Conservation (phyloP, 2,113 vertebrate genomes). For the Diadophis punctatus region DNA sequence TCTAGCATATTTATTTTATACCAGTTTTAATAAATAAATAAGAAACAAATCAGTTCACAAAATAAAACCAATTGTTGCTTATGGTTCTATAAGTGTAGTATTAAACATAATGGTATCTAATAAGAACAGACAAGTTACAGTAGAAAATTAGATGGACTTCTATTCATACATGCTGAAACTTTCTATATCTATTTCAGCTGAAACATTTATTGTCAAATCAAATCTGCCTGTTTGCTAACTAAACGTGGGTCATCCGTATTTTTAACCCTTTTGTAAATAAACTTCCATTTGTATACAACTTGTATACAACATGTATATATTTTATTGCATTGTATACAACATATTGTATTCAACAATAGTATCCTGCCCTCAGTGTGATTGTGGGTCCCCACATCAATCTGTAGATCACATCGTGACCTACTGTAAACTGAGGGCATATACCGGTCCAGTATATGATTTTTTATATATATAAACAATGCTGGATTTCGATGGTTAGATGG, state of each 20-base stretch:
- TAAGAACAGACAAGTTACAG: not conserved
- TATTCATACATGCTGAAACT: constrained; percentile 38
- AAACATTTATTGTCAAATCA: constrained; percentile 54
- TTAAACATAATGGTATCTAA: not conserved
- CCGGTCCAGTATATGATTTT: too few relatives aligned
- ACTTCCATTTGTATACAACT: constrained; percentile 43
- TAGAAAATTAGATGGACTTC: not conserved
- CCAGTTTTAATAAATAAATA: not conserved
- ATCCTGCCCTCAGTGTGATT: too few relatives aligned
- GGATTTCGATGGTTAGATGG: not conserved
- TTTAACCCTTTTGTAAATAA: constrained; percentile 54
- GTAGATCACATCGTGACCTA: too few relatives aligned
- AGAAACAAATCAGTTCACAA: not conserved
- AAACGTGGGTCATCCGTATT: constrained; percentile 51
- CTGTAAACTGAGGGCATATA: too few relatives aligned
- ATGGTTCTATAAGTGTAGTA: not conserved
- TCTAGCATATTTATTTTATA: not conserved
- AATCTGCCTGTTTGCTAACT: constrained; percentile 40
- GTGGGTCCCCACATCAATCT: too few relatives aligned
- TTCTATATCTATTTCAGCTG: constrained; percentile 50
- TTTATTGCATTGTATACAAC: too few relatives aligned
- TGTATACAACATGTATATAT: too few relatives aligned
- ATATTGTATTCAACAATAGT: too few relatives aligned
- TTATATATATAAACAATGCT: too few relatives aligned
- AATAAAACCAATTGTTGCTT: not conserved